Conservation (phyloP, 2,888 invertebrate genomes). For the Sthenelais limicola region DNA sequence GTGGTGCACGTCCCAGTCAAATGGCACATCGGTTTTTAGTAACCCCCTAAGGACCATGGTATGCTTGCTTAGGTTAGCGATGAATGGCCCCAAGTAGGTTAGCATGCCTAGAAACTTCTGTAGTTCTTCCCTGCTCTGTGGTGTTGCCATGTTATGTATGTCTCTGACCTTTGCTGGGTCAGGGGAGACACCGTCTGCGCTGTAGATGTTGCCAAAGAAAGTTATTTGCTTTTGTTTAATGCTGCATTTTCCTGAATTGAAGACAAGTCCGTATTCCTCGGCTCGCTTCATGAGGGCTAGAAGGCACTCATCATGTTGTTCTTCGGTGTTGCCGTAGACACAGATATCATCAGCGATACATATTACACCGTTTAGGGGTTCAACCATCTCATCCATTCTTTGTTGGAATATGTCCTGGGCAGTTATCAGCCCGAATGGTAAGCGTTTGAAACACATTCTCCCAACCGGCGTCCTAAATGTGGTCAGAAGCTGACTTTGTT, state of each 20-base stretch:
- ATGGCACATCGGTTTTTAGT: slow-evolving; percentile 41
- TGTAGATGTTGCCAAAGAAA: too few species aligned
- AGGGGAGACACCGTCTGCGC: too few species aligned
- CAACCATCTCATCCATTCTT: too few species aligned
- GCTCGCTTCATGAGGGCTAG: background rate
- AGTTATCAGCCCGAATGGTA: slow-evolving; percentile 45
- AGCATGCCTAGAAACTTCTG: slow-evolving; percentile 46
- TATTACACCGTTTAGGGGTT: slow-evolving; percentile 12
- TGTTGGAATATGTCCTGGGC: slow-evolving; percentile 50
- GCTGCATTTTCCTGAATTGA: too few species aligned
- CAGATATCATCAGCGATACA: slow-evolving; percentile 40
- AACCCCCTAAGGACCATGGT: slow-evolving; percentile 42
- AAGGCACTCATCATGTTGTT: slow-evolving; percentile 16
- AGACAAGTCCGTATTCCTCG: slow-evolving; percentile 7
- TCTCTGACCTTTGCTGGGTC: too few species aligned
- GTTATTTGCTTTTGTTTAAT: too few species aligned
- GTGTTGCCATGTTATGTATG: too few species aligned
- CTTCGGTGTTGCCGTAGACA: slow-evolving; percentile 4
- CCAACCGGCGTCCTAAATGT: slow-evolving; percentile 50
- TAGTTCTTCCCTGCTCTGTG: slow-evolving; percentile 42
- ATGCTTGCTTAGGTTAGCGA: slow-evolving; percentile 37
- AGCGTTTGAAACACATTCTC: background rate
- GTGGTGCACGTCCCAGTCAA: slow-evolving; percentile 40
- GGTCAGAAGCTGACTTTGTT: slow-evolving; percentile 44
- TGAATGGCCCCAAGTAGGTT: slow-evolving; percentile 43